Base-by-base conservation (phyloP, 2,888 invertebrate species). In the Lasioglossum pauxillum region DNA sequence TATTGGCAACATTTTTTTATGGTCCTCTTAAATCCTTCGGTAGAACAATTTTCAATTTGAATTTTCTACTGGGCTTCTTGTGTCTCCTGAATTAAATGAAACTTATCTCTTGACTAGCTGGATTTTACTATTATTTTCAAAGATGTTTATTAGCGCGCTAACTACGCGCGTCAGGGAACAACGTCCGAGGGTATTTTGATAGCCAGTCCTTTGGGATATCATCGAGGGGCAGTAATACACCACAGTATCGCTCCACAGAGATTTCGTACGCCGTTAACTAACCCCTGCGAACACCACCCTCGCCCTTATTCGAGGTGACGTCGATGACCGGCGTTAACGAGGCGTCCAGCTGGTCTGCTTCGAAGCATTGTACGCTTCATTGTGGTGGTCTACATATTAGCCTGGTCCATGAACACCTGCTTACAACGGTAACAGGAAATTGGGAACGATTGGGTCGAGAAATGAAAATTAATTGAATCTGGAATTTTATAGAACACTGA, bases 271-370 rank as follows among this genome's bases (percentile, higher is more conserved):
- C n/a, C 67, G 53, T 76, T 79, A 78, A 84, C 57, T 76, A 82
- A 79, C 72, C 78, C 60, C 46, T 19, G 27, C 27, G 46, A 35
- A 60, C 31, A 38, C 74, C 10, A 41, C 76, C 46, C 64, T 57
- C 75, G 31, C 19, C 38, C 83, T 77, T 74, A 53, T 80, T 77
- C 41, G 41, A 49, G 49, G 41, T 41, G 46, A 78, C 44, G 64
- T 75, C 82, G 77, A 82, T 49, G 78, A 82, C 67, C 86, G 77
- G 74, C 81, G 74, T 73, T 77, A 84, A 79, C 82, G 76, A 84
- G 83, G n/a, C 60, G 69, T 35, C 75, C 69, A 69, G 27, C 69
- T 64, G 75, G 23, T 75, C 57, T 41, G n/a, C 49, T 71, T 27
- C 44, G 46, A 41, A 76, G 23, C 46, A 31, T 31, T 35, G 77